Conservation (phyloP, 2,797 vertebrate species). For the Clarias pachynema region DNA sequence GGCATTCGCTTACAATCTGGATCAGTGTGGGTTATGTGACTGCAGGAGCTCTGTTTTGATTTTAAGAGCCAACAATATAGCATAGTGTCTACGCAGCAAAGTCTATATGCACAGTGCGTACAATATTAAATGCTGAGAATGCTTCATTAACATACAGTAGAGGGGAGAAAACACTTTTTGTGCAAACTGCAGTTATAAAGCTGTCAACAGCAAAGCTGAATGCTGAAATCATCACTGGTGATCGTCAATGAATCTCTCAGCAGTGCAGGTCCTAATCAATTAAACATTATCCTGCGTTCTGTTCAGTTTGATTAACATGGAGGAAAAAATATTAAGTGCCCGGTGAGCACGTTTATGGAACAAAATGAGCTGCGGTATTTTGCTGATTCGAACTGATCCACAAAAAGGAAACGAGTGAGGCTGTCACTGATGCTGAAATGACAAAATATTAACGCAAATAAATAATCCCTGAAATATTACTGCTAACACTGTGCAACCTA, state of each 20-base stretch:
- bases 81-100: neutral
- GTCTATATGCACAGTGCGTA: neutral
- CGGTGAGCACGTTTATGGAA: neutral
- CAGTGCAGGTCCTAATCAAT: conserved; percentile 51
- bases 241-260: conserved; percentile 46
- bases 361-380: conserved; percentile 5
- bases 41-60: neutral
- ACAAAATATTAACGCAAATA: conserved; percentile 39
- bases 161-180: neutral
- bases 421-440: conserved; percentile 39
- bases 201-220: conserved; percentile 6
- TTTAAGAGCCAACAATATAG: neutral
- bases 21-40: no score
- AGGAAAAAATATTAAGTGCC: conserved; percentile 20
- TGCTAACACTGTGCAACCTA: conserved; percentile 33
- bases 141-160: neutral
- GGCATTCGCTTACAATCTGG: no score
- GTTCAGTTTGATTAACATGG: conserved; percentile 30
- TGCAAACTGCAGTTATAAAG: neutral
- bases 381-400: conserved; percentile 23
- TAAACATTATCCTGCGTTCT: conserved; percentile 38
- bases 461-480: conserved; percentile 19
- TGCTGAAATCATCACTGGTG: conserved; percentile 38
- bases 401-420: conserved; percentile 8
- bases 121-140: neutral